Evolutionary conservation across 2,113 vertebrate species (phyloP), one percentile per base, ranked within the genome.

Genomic region (Oxyruncus cristatus): DNA sequence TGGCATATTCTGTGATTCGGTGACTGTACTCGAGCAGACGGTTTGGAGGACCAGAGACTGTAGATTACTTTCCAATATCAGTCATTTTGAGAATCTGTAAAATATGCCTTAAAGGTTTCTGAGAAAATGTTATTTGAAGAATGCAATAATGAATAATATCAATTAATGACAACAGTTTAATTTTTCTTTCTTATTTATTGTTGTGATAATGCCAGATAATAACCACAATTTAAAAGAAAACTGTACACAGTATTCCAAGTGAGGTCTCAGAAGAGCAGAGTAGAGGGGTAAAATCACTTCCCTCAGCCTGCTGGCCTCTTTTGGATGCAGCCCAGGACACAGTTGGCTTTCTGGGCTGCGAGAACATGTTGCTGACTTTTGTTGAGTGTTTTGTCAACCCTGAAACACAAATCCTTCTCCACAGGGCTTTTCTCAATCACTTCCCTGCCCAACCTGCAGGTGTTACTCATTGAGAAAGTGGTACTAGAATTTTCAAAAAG

Each of bases 331-430:
- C 72, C 33, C 16, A 50, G 46, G 13, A 35, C 1, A 21, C 1
- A 0, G 1, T 10, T 44, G 27, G 7, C 33, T 68, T 4, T 68
- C 33, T 52, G 53, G 18, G 27, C 33, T 70, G 32, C 0, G 1
- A 12, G 11, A 18, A 12, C 6, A 6, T 3, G 0, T 35, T 26
- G 21, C 37, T 0, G 0, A 1, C 5, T 27, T 27, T 15, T 14
- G 17, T 6, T 44, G 32, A 59, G 3, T 22, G 27, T 68, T 76
- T 52, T 52, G 18, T 28, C 22, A 77, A 19, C 7, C 22, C 37
- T 44, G 17, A 22, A 52, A 27, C 7, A 10, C 8, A 30, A 37
- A 9, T 44, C 4, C 33, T 67, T 68, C 35, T 61, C 46, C 15
- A 14, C 27, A 46, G 73, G 14, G 6, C 8, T 50, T 5, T 42